These are phyloP conservation scores for Polypterus bichir DNA, from an alignment of 2,113 vertebrate species.

Conservation along the genomic window DNA sequence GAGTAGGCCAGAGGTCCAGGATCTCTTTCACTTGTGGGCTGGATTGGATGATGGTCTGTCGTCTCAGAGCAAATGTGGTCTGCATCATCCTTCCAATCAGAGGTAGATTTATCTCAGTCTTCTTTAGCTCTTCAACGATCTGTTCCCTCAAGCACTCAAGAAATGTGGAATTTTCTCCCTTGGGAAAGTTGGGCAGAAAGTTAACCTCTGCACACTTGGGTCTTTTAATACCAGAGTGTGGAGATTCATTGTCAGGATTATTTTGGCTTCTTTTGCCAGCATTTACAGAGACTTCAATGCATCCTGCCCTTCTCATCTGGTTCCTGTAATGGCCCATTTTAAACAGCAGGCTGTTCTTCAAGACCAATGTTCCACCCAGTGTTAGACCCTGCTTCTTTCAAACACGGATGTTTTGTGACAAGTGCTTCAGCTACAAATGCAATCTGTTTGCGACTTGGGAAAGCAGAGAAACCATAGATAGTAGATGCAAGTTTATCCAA, in stretches of 20 bases:
- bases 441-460: conserved; percentile 19
- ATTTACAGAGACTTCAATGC: conserved; percentile 22
- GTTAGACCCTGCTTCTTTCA: conserved; percentile 17
- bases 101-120: conserved; percentile 14
- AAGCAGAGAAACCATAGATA: conserved; percentile 26
- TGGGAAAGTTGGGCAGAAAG: conserved; percentile 21
- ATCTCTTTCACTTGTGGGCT: conserved; percentile 15
- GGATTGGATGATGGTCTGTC: conserved; percentile 14
- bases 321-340: conserved; percentile 23
- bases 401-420: conserved; percentile 8
- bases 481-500: conserved; percentile 19
- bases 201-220: conserved; percentile 21
- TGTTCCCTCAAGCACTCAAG: conserved; percentile 15
- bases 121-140: conserved; percentile 22
- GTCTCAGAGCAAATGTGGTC: conserved; percentile 15
- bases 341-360: conserved; percentile 22
- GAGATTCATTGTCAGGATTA: conserved; percentile 17
- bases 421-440: conserved; percentile 19
- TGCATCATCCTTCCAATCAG: conserved; percentile 16
- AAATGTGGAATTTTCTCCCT: conserved; percentile 20
- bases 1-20: conserved; percentile 19
- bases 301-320: conserved; percentile 18
- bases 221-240: conserved; percentile 14
- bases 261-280: conserved; percentile 20
- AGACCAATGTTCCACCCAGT: conserved; percentile 23